Conservation (phyloP, 1,140 invertebrate genomes). For the Sipha flava region DNA sequence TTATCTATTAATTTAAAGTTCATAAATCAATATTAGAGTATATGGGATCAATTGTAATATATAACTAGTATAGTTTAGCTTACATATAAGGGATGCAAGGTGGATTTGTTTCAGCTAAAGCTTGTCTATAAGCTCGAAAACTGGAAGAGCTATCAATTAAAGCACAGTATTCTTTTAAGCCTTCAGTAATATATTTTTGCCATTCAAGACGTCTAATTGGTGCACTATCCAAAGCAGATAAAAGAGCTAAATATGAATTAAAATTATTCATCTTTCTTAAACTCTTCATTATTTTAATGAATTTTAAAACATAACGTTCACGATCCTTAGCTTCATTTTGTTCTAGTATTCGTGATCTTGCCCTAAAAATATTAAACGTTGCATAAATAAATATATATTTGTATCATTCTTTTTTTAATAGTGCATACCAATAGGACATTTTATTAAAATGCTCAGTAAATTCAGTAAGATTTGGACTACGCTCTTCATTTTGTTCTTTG, state of each 20-base stretch:
- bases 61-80: slow-evolving; percentile 41
- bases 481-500: slow-evolving; percentile 91
- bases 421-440: slow-evolving; percentile 87
- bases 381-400: not conserved
- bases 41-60: not conserved
- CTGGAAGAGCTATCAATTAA: slow-evolving; percentile 94
- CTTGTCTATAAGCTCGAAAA: slow-evolving; percentile 88
- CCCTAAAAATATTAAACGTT: slow-evolving; percentile 47
- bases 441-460: slow-evolving; percentile 99
- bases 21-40: too few species aligned
- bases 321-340: slow-evolving; percentile 81
- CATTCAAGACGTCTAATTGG: slow-evolving; percentile 90
- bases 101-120: slow-evolving; percentile 85
- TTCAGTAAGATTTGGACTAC: slow-evolving; percentile 88
- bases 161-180: slow-evolving; percentile 85
- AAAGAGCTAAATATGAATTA: slow-evolving; percentile 92
- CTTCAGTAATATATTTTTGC: slow-evolving; percentile 86
- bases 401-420: not conserved
- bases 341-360: slow-evolving; percentile 66
- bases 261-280: slow-evolving; percentile 96
- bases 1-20: too few species aligned
- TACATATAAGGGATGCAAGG: slow-evolving; percentile 99
- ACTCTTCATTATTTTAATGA: slow-evolving; percentile 98
- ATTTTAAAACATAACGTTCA: slow-evolving; percentile 93
- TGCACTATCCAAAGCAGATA: slow-evolving; percentile 93